These are phyloP conservation scores for Drosophila persimilis DNA, from an alignment of 1,140 invertebrate species.

Conservation along the genomic window DNA sequence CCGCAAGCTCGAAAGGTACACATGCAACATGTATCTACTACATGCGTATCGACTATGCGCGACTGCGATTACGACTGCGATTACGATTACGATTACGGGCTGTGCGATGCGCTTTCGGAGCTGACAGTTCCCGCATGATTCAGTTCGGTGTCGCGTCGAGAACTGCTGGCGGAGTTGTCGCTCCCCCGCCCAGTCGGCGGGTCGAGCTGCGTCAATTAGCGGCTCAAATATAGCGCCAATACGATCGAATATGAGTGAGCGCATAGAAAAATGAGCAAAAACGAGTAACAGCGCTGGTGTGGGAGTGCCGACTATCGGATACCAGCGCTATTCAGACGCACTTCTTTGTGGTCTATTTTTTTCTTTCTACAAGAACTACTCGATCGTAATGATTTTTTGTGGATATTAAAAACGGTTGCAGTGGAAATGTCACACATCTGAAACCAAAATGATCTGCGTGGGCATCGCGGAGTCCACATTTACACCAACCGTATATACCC, in stretches of 20 bases:
- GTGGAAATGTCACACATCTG: too few relatives aligned
- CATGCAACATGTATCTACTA: neutral
- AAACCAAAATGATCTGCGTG: too few relatives aligned
- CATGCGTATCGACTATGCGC: constrained; percentile 26
- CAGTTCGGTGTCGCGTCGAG: constrained; percentile 58
- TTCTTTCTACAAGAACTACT: too few relatives aligned
- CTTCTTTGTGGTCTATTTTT: too few relatives aligned
- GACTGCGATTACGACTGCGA: constrained; percentile 13
- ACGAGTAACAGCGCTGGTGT: constrained; percentile 33
- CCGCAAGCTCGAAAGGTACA: constrained; percentile 13
- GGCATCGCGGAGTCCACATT: too few relatives aligned
- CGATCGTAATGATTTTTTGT: too few relatives aligned
- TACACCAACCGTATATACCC: too few relatives aligned
- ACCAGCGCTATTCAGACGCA: too few relatives aligned
- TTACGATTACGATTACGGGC: constrained; percentile 6
- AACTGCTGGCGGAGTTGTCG: constrained; percentile 50
- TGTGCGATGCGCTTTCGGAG: constrained; percentile 21
- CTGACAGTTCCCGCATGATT: constrained; percentile 58
- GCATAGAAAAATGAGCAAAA: neutral
- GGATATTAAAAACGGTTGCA: too few relatives aligned
- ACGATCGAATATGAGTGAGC: constrained; percentile 32
- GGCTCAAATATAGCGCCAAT: constrained; percentile 49
- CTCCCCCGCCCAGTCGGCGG: constrained; percentile 38
- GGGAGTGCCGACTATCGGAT: too few relatives aligned
- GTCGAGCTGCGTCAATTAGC: constrained; percentile 67